Evolutionary conservation across 2,797 vertebrate genomes (phyloP), one percentile per base, ranked within the genome.

Genomic region (Urocyon cinereoargenteus): DNA sequence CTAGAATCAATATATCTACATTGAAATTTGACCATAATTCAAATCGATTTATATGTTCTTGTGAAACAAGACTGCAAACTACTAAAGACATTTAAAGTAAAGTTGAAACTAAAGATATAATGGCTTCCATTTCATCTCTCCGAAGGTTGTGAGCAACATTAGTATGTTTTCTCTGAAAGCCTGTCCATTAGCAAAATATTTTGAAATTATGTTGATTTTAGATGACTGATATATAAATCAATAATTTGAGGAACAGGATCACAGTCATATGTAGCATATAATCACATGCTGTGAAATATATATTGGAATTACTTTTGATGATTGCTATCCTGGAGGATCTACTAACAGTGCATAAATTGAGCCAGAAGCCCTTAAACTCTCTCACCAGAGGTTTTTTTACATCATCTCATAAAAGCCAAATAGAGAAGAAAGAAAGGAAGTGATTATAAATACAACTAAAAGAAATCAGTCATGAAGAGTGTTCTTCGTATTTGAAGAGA

Each of bases 131-230:
- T 97, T 90, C 77, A 92, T 91, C 75, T 91, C 55, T 95, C 86
- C 73, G 72, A 91, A 78, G 53, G 28, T 88, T 96, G 55, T 66
- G 31, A 93, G 81, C 59, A 97, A 55, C 53, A 85, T 84, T 92
- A 93, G 66, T 93, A 28, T 55, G 1, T 96, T 97, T 88, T 92
- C 36, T 77, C 79, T 75, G 28, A 97, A 97, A 97, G 91, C 94
- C 64, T 28, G 55, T 7, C 55, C 96, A 82, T 70, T 96, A 83
- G 59, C 94, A 51, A 86, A 92, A 57, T 15, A 94, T 97, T 97
- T 97, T 96, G 73, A 96, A 97, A 97, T 94, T 81, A 90, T 62
- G 91, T 73, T 45, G 87, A 86, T 96, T 97, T 86, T 75, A 95
- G 61, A 34, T 97, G 87, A 61, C 31, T 68, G 36, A 26, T 82